Evolutionary conservation across 1,140 invertebrate species (phyloP), one percentile per base, ranked within the genome.

Genomic region (Melitaea cinxia): DNA sequence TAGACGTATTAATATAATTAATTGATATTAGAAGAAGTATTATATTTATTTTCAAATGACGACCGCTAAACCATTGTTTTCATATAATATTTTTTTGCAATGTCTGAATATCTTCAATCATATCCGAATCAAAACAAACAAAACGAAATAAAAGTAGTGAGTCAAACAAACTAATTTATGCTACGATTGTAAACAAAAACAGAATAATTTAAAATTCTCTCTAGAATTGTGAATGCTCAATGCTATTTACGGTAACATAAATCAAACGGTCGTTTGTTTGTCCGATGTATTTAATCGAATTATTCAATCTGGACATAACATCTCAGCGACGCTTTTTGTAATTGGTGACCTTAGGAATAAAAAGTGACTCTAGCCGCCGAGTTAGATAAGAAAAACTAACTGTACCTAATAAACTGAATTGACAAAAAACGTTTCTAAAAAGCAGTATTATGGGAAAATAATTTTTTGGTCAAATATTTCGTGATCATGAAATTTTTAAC

Each of bases 271-370:
- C 63, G 56, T 59, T 60, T 55, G 64, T 66, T 54, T 66, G 56
- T 42, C 23, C 42, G 49, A 35, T 24, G 21, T 15, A 10, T 42
- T 65, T 35, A 65, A 65, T 65, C 50, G 45, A 60, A 66, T 66
- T 60, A 66, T 66, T 65, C 63, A 60, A 66, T 66, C 57, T 66
- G 57, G 28, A 21, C 50, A 47, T 28, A 55, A 56, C 50, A 66
- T 42, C 56, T 30, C 56, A 35, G 19, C 56, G 53, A 53, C 30
- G 56, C n/a, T 60, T 66, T 66, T 65, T 55, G 28, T 54, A 50
- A 64, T 39, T 39, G 47, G 30, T 65, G 54, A 66, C 64, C 57
- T 66, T 49, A 60, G 54, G 49, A 45, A 56, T 19, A 54, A 45
- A 63, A 49, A 58, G 19, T 23, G n/a, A 58, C 14, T 54, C 26